Evolutionary conservation across 2,888 invertebrate genomes (phyloP).

Genomic region (Plagiodera versicolora): DNA sequence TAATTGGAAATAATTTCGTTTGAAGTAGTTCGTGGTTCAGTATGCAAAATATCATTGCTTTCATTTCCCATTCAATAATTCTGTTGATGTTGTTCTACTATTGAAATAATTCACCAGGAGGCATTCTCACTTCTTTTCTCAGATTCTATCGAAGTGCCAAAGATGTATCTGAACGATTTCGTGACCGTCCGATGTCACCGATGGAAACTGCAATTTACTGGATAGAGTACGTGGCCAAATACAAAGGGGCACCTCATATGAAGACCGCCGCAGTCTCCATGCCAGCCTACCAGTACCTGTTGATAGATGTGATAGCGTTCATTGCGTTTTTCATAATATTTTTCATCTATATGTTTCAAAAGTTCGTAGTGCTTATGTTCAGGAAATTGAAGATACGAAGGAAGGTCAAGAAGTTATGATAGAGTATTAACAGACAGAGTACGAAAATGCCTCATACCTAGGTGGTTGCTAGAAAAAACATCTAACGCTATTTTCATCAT

Average conservation of each 20-base stretch:
- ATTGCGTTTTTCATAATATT: conserved; percentile 22
- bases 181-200: conserved; percentile 61
- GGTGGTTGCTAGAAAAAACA: too few species aligned
- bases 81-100: neutral
- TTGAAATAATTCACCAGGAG: conserved; percentile 28
- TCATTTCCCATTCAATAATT: neutral
- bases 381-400: neutral
- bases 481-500: too few species aligned
- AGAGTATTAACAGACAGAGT: neutral
- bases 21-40: too few species aligned
- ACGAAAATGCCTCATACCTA: too few species aligned
- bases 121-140: too few species aligned
- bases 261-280: conserved; percentile 60
- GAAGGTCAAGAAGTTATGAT: conserved; percentile 3
- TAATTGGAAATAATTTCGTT: too few species aligned
- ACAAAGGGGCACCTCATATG: conserved; percentile 60
- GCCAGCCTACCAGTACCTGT: conserved; percentile 59
- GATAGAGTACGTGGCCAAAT: conserved; percentile 66
- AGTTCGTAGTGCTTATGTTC: neutral
- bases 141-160: conserved; percentile 50
- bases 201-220: conserved; percentile 66
- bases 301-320: conserved; percentile 59
- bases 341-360: neutral
- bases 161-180: conserved; percentile 56
- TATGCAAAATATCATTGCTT: too few species aligned